Evolutionary conservation across 2,113 vertebrate species (phyloP).

Genomic region (Chaetodon auriga): DNA sequence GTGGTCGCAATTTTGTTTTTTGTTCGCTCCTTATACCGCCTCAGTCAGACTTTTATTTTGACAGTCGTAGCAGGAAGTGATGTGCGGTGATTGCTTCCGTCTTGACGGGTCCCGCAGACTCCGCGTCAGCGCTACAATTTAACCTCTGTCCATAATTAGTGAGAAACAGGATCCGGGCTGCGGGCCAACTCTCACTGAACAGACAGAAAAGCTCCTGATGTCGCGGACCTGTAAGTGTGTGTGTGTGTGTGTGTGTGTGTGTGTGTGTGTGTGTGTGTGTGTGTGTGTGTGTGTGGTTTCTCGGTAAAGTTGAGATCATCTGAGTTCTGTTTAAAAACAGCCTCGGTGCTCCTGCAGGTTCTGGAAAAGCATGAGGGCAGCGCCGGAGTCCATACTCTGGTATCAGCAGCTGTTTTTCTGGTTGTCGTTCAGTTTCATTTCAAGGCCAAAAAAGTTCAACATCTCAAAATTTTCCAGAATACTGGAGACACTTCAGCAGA

Average conservation of each 20-base stretch:
- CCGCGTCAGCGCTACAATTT: conserved; percentile 56
- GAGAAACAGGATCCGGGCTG: conserved; percentile 58
- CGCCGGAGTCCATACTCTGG: conserved; percentile 14
- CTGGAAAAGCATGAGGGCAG: conserved; percentile 11
- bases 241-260: conserved; percentile 31
- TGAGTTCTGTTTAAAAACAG: conserved; percentile 51
- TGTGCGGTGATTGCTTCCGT: background rate
- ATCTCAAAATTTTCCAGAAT: too few relatives aligned
- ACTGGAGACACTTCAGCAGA: too few relatives aligned
- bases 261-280: conserved; percentile 40
- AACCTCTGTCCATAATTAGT: conserved; percentile 71
- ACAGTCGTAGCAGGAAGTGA: conserved; percentile 16
- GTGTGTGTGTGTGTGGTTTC: conserved; percentile 41
- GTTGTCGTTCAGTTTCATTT: conserved; percentile 2
- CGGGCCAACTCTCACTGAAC: conserved; percentile 42
- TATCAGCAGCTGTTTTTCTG: background rate
- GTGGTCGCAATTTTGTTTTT: too few relatives aligned
- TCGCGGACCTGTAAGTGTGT: conserved; percentile 6
- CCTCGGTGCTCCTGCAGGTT: conserved; percentile 42
- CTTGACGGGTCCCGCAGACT: conserved; percentile 32
- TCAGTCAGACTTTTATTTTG: conserved; percentile 33
- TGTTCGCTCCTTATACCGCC: too few relatives aligned
- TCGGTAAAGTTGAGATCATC: conserved; percentile 54
- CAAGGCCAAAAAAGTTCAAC: background rate
- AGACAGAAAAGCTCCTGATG: conserved; percentile 35